Conservation (phyloP, 2,113 vertebrate species). For the Mobula birostris region DNA sequence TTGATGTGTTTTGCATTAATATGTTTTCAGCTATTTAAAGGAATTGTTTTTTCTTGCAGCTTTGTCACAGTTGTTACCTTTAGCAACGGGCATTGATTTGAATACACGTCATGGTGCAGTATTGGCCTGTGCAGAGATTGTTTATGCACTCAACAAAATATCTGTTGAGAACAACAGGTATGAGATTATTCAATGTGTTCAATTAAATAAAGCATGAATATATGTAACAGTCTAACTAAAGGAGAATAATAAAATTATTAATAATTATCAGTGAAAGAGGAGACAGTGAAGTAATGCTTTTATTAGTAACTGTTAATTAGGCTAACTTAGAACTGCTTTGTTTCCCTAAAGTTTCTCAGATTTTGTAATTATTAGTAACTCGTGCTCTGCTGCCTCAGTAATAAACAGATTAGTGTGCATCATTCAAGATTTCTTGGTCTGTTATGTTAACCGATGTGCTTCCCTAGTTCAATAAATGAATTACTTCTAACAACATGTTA, state of each 20-base stretch:
- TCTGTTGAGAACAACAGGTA: slow-evolving; percentile 70
- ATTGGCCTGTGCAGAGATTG: slow-evolving; percentile 81
- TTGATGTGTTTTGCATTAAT: background rate
- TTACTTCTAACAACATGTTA: background rate
- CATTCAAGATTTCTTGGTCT: background rate
- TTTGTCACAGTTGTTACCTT: slow-evolving; percentile 68
- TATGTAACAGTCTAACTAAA: background rate
- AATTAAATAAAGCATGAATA: background rate
- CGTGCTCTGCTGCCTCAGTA: background rate
- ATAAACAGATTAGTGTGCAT: background rate
- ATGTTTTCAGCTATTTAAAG: background rate
- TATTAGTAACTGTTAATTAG: background rate
- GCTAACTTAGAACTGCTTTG: no score
- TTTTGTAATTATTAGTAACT: background rate
- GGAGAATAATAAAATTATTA: background rate
- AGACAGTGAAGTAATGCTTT: background rate
- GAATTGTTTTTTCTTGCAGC: slow-evolving; percentile 58
- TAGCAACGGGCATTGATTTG: slow-evolving; percentile 73
- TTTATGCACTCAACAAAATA: slow-evolving; percentile 70
- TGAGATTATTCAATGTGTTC: background rate
- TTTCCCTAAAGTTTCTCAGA: background rate
- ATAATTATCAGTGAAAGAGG: background rate
- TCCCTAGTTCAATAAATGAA: background rate
- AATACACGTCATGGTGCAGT: slow-evolving; percentile 85
- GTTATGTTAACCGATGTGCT: background rate